These are phyloP conservation scores for Oryzias sinensis DNA, from an alignment of 2,797 vertebrate species.

Conservation along the genomic window DNA sequence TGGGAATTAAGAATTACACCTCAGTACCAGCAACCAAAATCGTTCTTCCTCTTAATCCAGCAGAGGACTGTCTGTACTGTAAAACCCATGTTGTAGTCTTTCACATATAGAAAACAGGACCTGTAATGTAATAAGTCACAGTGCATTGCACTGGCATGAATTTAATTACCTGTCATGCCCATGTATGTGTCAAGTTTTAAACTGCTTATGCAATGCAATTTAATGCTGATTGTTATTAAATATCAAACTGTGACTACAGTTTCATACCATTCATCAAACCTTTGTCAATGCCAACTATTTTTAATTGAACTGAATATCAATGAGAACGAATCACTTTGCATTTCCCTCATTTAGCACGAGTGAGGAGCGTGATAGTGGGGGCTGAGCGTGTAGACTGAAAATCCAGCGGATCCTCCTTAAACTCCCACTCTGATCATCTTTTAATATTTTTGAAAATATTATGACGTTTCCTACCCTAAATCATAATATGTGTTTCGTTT, in stretches of 20 bases:
- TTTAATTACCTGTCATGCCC: constrained; percentile 1
- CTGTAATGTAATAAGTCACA: not conserved
- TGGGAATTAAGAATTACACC: constrained; percentile 46
- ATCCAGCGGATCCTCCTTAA: too few species aligned
- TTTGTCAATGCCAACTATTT: not conserved
- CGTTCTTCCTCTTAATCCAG: constrained; percentile 22
- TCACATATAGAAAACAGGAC: not conserved
- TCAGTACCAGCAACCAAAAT: constrained; percentile 55
- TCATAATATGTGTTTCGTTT: too few species aligned
- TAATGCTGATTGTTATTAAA: not conserved
- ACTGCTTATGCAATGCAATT: not conserved
- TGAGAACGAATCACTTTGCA: not conserved
- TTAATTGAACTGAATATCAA: not conserved
- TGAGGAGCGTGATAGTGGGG: too few species aligned
- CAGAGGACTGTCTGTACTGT: constrained; percentile 19
- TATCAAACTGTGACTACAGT: not conserved
- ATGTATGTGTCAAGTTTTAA: constrained; percentile 3
- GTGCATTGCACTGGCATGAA: not conserved
- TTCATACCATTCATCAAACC: not conserved
- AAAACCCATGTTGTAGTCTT: constrained; percentile 21
- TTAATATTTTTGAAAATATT: too few species aligned
- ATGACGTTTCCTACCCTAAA: too few species aligned
- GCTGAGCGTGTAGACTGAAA: too few species aligned
- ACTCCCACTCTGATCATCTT: too few species aligned
- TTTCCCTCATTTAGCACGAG: too few species aligned